Conservation (phyloP, 2,888 invertebrate species). For the Deroplatys truncata region DNA sequence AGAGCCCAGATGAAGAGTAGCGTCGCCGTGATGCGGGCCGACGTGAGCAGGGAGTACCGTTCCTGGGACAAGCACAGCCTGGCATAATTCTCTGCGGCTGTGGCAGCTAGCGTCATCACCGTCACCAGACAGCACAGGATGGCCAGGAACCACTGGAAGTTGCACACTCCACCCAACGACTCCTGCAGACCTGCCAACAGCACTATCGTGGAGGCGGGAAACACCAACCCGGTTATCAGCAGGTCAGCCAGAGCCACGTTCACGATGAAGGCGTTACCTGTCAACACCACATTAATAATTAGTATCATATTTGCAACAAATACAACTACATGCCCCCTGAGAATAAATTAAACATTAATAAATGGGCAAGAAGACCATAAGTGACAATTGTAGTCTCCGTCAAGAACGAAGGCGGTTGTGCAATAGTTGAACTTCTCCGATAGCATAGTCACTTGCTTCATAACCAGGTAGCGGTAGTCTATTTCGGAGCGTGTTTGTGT, state of each 20-base stretch:
- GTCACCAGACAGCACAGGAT: constrained; percentile 63
- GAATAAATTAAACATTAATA: too few relatives aligned
- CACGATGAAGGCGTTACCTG: constrained; percentile 66
- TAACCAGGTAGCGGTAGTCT: too few relatives aligned
- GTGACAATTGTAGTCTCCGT: too few relatives aligned
- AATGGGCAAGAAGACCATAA: too few relatives aligned
- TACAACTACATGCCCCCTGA: too few relatives aligned
- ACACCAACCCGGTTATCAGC: constrained; percentile 62
- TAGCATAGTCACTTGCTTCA: too few relatives aligned
- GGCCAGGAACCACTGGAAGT: constrained; percentile 62
- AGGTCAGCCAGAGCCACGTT: constrained; percentile 69
- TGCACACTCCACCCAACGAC: constrained; percentile 53
- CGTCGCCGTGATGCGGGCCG: constrained; percentile 50
- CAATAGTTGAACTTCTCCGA: too few relatives aligned
- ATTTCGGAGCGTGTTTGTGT: too few relatives aligned
- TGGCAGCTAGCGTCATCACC: constrained; percentile 57
- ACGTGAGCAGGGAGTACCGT: constrained; percentile 47
- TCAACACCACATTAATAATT: constrained; percentile 21
- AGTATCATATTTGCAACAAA: neutral
- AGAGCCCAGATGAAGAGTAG: constrained; percentile 55
- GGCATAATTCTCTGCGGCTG: constrained; percentile 63
- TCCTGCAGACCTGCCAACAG: constrained; percentile 62
- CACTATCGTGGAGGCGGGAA: constrained; percentile 65
- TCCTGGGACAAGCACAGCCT: constrained; percentile 53
- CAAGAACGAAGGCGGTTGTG: too few relatives aligned